Evolutionary conservation across 2,113 vertebrate species (phyloP), one percentile per base, ranked within the genome.

Genomic region (Laticauda colubrina): DNA sequence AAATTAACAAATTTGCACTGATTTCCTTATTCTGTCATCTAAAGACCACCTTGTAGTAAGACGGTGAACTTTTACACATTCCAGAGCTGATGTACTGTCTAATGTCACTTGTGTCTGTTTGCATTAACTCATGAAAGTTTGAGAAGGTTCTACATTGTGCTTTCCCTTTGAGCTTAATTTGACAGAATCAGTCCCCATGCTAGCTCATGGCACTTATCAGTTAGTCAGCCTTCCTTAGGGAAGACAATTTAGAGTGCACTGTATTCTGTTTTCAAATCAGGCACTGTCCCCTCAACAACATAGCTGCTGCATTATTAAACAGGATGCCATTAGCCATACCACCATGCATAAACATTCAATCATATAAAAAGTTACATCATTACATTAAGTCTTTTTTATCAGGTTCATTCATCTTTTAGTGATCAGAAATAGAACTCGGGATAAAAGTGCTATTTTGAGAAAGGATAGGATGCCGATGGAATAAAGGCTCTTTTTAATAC

Each of bases 51-150:
- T 97, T 97, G 97, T 98, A 94, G 89, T 96, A 89, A 93, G 96
- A 97, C 93, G 95, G 96, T 96, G 97, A 98, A 98, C 97, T 98
- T 97, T 97, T 97, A 97, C 97, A 96, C 96, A 95, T 97, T 97
- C 96, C 94, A 95, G 97, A 97, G 97, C 96, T 96, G 96, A 97
- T 96, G 97, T 95, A 96, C 98, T 98, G 98, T 98, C 98, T 98
- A 99, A 98, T 98, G 98, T 98, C 98, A 98, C 97, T 96, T 97
- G 95, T 96, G 98, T 99, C 98, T 97, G 96, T 96, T 98, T 96
- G 55, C 95, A 98, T 99, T 98, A 99, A 97, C 96, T 97, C 97
- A 96, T 43, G 48, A 95, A 96, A 96, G 96, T 95, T 97, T 97
- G 98, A 98, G 98, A 97, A 95, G 97, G 97, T 96, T 96, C 98